Percentiles rank a stretch among this genome's conserved stretches.
These are phyloP conservation scores for Amphiura filiformis DNA, from an alignment of 35 echinoderm and acorn worm genomes.

Conservation along the genomic window DNA sequence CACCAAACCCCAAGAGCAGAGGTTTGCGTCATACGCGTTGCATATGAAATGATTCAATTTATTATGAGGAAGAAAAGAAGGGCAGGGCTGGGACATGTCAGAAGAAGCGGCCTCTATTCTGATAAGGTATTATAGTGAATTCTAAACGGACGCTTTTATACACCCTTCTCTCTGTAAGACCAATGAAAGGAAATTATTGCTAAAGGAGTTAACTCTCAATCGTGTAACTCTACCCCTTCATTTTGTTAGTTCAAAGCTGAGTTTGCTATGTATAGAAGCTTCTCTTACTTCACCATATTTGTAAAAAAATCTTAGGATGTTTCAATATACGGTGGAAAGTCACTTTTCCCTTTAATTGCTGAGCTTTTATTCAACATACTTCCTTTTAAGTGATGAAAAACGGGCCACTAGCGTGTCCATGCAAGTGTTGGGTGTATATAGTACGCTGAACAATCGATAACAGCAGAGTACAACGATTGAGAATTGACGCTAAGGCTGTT, in stretches of 20 bases:
- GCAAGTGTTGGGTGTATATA: constrained; percentile 7
- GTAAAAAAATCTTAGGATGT: background rate
- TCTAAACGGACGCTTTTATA: no score
- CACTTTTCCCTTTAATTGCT: background rate
- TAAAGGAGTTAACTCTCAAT: no score
- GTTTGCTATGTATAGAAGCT: background rate
- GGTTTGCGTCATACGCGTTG: background rate
- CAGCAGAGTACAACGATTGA: background rate
- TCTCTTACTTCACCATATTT: background rate
- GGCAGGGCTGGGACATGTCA: background rate
- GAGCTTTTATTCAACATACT: background rate
- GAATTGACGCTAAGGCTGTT: background rate
- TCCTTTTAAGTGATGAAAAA: background rate
- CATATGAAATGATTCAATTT: constrained; percentile 7
- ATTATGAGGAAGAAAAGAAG: background rate
- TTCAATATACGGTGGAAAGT: background rate
- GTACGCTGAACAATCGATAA: background rate
- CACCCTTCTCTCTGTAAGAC: no score
- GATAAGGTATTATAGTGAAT: no score
- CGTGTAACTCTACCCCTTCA: background rate
- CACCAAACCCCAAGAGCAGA: background rate
- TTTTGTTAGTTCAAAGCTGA: background rate
- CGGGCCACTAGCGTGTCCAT: background rate
- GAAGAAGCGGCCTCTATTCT: background rate
- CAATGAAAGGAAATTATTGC: background rate